phyloP scores from a whole-genome alignment of 2,113 vertebrate species.

The Acrocephalus arundinaceus region DNA sequence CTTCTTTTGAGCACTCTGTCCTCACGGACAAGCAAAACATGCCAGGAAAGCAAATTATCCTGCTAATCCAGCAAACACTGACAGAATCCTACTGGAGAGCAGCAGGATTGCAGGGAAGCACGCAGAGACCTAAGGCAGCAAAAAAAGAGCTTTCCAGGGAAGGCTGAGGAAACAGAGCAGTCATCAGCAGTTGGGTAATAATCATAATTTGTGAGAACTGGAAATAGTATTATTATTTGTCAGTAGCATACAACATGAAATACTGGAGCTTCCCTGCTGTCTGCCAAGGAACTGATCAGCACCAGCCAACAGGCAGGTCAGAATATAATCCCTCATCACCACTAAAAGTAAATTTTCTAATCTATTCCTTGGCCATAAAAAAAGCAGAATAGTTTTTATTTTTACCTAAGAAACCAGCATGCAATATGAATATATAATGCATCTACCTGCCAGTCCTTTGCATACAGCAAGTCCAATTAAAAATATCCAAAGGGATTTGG shows the following conservation, averaged over 20 bases:
- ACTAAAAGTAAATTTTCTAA: not conserved
- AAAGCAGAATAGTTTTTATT: not conserved
- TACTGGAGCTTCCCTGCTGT: not conserved
- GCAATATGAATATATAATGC: not conserved
- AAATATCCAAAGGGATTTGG: not conserved
- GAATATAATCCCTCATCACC: not conserved
- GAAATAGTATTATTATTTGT: not conserved
- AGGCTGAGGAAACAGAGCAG: not conserved
- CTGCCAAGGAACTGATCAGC: not conserved
- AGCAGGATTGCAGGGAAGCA: slow-evolving; percentile 23
- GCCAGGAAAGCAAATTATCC: slow-evolving; percentile 44
- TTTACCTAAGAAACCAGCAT: not conserved
- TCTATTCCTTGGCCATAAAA: not conserved
- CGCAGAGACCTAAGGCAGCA: not conserved
- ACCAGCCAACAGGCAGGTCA: not conserved
- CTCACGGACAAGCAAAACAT: slow-evolving; percentile 39
- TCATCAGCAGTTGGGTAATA: not conserved
- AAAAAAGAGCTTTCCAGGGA: slow-evolving; percentile 1
- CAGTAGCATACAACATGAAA: not conserved
- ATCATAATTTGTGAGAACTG: slow-evolving; percentile 22
- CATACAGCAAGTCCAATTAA: not conserved
- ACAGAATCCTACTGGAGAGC: slow-evolving; percentile 4
- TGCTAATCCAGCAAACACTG: slow-evolving; percentile 1
- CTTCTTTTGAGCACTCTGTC: not conserved
- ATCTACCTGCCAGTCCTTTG: not conserved